Percentiles rank a stretch among this genome's conserved stretches.
These are phyloP conservation scores for Beroe ovata DNA, from an alignment of 37 sponge, comb jelly and placozoan genomes.

Conservation along the genomic window DNA sequence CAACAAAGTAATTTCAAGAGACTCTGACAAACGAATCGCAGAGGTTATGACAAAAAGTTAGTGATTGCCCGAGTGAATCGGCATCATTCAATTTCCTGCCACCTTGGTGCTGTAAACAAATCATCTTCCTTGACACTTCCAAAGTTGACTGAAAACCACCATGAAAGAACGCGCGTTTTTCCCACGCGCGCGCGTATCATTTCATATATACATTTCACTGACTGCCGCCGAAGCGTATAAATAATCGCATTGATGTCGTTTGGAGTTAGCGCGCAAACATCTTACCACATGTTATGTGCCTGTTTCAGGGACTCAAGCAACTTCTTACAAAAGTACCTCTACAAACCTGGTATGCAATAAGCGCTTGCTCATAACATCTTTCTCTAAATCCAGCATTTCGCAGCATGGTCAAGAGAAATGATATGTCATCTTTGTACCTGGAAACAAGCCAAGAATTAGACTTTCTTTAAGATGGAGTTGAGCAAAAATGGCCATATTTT, in stretches of 20 bases:
- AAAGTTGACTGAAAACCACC: too few species aligned
- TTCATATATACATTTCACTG: too few species aligned
- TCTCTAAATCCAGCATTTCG: background rate
- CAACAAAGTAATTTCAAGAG: background rate
- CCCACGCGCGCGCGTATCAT: too few species aligned
- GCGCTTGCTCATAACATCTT: background rate
- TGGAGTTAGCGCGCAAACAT: too few species aligned
- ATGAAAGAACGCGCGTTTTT: background rate
- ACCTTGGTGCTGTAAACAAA: background rate
- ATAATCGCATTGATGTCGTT: background rate
- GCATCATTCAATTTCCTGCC: background rate
- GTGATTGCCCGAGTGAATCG: too few species aligned
- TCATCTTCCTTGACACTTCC: too few species aligned
- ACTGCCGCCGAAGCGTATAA: background rate
- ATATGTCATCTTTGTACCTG: conserved; percentile 50
- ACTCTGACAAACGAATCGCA: background rate
- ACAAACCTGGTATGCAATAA: conserved; percentile 33
- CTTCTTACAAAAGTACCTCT: background rate
- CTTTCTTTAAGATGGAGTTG: too few species aligned
- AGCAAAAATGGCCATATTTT: too few species aligned
- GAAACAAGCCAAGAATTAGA: too few species aligned
- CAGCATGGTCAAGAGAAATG: conserved; percentile 1
- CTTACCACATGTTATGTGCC: too few species aligned
- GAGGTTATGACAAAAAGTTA: too few species aligned
- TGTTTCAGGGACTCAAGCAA: background rate